Base-by-base conservation (phyloP, 2,797 vertebrate species). In the Echeneis naucrates region DNA sequence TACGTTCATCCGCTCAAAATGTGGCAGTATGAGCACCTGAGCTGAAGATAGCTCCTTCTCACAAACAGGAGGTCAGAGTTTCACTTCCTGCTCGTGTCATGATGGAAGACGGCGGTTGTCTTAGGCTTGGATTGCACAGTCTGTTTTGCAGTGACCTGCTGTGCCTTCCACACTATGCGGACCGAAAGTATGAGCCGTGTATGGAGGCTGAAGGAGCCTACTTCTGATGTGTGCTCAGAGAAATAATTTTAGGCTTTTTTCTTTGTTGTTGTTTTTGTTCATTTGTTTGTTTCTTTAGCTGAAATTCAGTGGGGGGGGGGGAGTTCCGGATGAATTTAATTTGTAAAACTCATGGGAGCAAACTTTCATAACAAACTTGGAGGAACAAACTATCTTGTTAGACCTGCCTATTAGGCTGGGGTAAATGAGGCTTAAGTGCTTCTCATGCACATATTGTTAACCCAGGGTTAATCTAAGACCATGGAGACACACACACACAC, bases 141-240 rank as follows among this genome's bases (percentile, higher is more conserved):
- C 48, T 67, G 57, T 62, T 50, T 42, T 12, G 27, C 55, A 30
- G n/a, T 54, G 69, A 59, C 5, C 26, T 58, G 33, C 58, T 1
- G 13, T 79, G 81, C 47, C 32, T 66, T 42, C 69, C 2, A 13
- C 65, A 3, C 45, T 37, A 48, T 68, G 61, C 44, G 33, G 50
- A 72, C 69, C 56, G 55, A 72, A 75, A 55, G 70, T 77, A 27
- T 32, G 40, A 67, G 23, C 70, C 53, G 64, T 65, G 45, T 40
- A 65, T 23, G 47, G 37, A 66, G 14, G 48, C 24, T 33, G 56
- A 8, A 61, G 48, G 27, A 63, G 42, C 62, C 57, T 50, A 52
- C 30, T 30, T 30, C 30, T 62, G 40, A 69, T 59, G 16, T 32
- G 48, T 53, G 54, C 6, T 30, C 30, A 30, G 30, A 30, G 6